Evolutionary conservation across 2,113 vertebrate genomes (phyloP), one percentile per base, ranked within the genome.

Genomic region (Cololabis saira): DNA sequence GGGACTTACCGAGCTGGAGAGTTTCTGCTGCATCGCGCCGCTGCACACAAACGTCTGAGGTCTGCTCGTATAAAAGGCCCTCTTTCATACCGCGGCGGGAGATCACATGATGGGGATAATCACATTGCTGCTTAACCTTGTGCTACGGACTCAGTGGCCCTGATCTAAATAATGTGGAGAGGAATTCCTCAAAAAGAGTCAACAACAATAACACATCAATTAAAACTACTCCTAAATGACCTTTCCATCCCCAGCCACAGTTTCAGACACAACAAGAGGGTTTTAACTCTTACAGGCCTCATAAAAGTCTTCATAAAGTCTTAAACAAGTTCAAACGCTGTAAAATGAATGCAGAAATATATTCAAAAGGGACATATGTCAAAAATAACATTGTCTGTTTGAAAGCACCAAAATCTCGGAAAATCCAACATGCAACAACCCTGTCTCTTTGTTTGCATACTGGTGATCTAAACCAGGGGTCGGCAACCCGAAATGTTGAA

Each of bases 81-180:
- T 71, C 83, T 91, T 92, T 92, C 90, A 91, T 89, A 63, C 2
- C 64, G 40, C 33, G 10, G 73, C 61, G 80, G 75, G 17, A 68
- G 87, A 89, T 93, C 93, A 93, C 93, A 93, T 93, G 92, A 90
- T 76, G 76, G 61, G 60, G 91, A 91, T 93, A 91, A 93, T 92
- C 87, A 86, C 84, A 86, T 81, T 91, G 74, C 61, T 18, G 58
- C 56, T 79, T 59, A 88, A 67, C 67, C 84, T 74, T 81, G 75
- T 80, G 58, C 55, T 59, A 66, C 2, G 9, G 41, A 49, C 57
- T 59, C 33, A 47, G 15, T 41, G 60, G 62, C 57, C 30, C 21
- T 43, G 13, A 24, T 70, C 55, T 44, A 1, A 67, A 68, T 11
- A 57, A 44, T 24, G 45, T 2, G 0, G 12, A 43, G 21, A 16